phyloP scores from a whole-genome alignment of 1,140 invertebrate species.

The Sinella curviseta region DNA sequence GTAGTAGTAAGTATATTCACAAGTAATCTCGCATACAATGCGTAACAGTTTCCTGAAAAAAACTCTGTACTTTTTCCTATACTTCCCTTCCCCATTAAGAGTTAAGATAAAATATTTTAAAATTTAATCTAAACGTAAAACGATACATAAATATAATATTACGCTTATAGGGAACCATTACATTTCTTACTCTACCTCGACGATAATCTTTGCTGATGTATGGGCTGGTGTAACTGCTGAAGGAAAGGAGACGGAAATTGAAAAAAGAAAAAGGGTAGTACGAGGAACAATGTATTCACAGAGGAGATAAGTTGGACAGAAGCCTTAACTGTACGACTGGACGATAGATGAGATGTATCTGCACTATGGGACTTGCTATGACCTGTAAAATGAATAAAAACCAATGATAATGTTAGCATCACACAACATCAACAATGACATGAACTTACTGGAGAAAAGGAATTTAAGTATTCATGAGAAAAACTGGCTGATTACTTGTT shows the following conservation, averaged over 20 bases:
- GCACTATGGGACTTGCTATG: conserved; percentile 37
- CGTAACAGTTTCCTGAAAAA: no score
- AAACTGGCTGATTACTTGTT: not conserved
- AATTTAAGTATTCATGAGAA: not conserved
- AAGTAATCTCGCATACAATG: no score
- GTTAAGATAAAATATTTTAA: no score
- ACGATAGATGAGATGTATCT: conserved; percentile 32
- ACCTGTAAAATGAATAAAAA: conserved; percentile 29
- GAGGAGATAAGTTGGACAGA: conserved; percentile 36
- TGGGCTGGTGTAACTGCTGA: not conserved
- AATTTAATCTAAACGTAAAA: not conserved
- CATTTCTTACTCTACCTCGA: not conserved
- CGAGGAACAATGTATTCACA: conserved; percentile 27
- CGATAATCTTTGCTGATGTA: not conserved
- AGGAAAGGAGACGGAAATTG: conserved; percentile 8
- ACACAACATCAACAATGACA: no score
- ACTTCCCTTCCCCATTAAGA: no score
- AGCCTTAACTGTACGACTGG: conserved; percentile 33
- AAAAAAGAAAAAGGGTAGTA: conserved; percentile 8
- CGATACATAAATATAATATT: not conserved
- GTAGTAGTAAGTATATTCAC: no score
- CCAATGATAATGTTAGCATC: not conserved
- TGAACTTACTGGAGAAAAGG: no score
- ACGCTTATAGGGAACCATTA: no score
- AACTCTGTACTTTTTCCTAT: no score